Evolutionary conservation across 2,113 vertebrate species (phyloP).

Genomic region (Phainopepla nitens): DNA sequence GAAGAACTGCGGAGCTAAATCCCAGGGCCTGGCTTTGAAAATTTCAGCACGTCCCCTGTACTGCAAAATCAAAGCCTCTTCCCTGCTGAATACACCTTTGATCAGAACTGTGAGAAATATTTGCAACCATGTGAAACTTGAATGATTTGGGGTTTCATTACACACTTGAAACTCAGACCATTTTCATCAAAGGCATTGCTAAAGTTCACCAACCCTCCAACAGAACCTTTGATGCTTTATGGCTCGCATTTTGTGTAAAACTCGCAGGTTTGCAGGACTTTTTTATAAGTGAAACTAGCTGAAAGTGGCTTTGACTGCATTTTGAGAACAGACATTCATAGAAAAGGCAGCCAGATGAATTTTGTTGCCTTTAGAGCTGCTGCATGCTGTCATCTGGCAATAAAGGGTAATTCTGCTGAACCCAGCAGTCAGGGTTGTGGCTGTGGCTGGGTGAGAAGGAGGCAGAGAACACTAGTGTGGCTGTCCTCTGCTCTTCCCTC

Average conservation of each 20-base stretch:
- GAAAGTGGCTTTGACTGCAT: constrained; percentile 15
- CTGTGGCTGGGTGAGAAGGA: background rate
- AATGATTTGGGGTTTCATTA: constrained; percentile 69
- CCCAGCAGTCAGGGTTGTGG: background rate
- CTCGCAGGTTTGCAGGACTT: constrained; percentile 11
- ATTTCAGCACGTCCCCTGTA: constrained; percentile 61
- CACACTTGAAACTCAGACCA: constrained; percentile 65
- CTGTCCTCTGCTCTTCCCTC: background rate
- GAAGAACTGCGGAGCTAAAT: constrained; percentile 51
- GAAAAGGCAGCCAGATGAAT: background rate
- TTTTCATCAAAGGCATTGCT: constrained; percentile 66
- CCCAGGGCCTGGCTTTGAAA: constrained; percentile 61
- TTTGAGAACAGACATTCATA: background rate
- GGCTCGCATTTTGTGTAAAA: constrained; percentile 25
- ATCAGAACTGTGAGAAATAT: constrained; percentile 68
- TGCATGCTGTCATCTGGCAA: background rate
- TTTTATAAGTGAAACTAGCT: background rate
- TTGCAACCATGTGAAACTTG: constrained; percentile 70
- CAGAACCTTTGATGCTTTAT: constrained; percentile 60
- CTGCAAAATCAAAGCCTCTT: constrained; percentile 65
- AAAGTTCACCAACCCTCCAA: constrained; percentile 58
- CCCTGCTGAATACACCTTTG: constrained; percentile 68
- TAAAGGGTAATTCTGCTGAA: background rate
- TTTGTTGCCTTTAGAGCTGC: background rate
- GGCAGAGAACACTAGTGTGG: background rate